phyloP scores from a whole-genome alignment of 1,140 invertebrate species.

The Drosophila cardini region DNA sequence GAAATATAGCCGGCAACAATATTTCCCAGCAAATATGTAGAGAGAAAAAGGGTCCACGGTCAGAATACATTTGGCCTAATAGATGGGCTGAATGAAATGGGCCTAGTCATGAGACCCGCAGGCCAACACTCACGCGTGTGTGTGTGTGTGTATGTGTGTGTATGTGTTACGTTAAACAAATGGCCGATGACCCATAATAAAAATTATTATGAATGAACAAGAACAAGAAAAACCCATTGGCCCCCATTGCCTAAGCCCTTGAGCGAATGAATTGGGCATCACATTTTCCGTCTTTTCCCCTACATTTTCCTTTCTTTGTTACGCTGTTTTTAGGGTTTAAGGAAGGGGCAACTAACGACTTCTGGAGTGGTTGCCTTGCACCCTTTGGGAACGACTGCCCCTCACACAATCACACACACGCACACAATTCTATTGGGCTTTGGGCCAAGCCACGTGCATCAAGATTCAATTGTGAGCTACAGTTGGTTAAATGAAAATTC shows the following conservation, averaged over 20 bases:
- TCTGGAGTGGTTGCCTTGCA: constrained; percentile 16
- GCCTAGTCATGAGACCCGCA: constrained; percentile 34
- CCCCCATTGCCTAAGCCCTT: constrained; percentile 29
- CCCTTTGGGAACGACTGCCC: constrained; percentile 66
- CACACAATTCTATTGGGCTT: constrained; percentile 60
- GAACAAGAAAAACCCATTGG: constrained; percentile 78
- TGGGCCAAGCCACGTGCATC: constrained; percentile 71
- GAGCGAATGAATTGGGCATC: constrained; percentile 33
- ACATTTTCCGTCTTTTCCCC: background rate
- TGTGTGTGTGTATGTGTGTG: constrained; percentile 25
- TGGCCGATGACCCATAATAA: constrained; percentile 82
- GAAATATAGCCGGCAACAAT: constrained; percentile 36
- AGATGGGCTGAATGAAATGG: constrained; percentile 78
- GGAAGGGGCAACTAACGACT: constrained; percentile 20
- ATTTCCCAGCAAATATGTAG: constrained; percentile 5
- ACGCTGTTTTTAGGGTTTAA: background rate
- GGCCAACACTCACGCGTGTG: constrained; percentile 17
- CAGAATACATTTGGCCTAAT: constrained; percentile 75
- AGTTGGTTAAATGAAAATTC: constrained; percentile 55
- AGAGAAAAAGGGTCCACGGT: constrained; percentile 40
- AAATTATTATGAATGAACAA: constrained; percentile 81
- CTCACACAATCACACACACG: constrained; percentile 27
- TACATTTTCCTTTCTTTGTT: background rate
- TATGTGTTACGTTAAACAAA: constrained; percentile 74
- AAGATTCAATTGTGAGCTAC: constrained; percentile 76